A percentile compares a stretch with the other conserved stretches of the same genome.
Evolutionary conservation across 2,888 invertebrate genomes (phyloP).

Genomic region (Netelia fuscicornis): DNA sequence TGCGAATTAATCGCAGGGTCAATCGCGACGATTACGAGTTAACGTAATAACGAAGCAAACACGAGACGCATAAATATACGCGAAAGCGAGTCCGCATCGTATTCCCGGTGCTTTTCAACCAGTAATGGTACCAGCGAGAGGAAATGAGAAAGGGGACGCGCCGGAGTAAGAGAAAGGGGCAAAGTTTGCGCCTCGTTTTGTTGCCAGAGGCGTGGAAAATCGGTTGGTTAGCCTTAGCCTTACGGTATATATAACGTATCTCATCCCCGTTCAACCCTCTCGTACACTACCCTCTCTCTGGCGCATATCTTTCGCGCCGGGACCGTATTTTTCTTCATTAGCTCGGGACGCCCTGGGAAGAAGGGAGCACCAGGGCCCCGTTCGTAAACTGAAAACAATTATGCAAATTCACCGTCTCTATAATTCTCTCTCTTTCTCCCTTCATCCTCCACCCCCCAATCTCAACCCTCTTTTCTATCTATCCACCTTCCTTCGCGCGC

Average conservation of each 20-base stretch:
- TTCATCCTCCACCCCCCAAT: constrained; percentile 39
- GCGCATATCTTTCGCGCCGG: constrained; percentile 50
- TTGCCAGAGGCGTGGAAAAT: constrained; percentile 66
- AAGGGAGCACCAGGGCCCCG: constrained; percentile 40
- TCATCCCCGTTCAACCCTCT: constrained; percentile 29
- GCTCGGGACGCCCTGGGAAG: constrained; percentile 63
- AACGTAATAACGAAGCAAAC: constrained; percentile 50
- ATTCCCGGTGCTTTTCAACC: constrained; percentile 56
- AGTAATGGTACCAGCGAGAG: constrained; percentile 3
- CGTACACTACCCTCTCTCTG: constrained; percentile 32
- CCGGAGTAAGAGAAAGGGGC: constrained; percentile 49
- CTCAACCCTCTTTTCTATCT: constrained; percentile 32
- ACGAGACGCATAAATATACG: constrained; percentile 58
- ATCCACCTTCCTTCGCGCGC: constrained; percentile 38
- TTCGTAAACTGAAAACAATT: constrained; percentile 80
- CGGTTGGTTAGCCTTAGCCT: constrained; percentile 63
- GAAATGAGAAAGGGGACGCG: constrained; percentile 53
- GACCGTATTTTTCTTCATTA: constrained; percentile 81
- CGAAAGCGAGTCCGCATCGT: constrained; percentile 12
- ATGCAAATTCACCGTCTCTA: constrained; percentile 77
- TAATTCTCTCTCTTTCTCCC: constrained; percentile 51
- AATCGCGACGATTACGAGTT: constrained; percentile 43
- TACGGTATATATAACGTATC: constrained; percentile 63
- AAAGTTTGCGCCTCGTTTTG: constrained; percentile 62
- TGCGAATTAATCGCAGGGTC: constrained; percentile 42